Percentiles rank a stretch among this genome's conserved stretches.
Conservation (phyloP, 2,113 vertebrate species). For the Centropus unirufus region DNA sequence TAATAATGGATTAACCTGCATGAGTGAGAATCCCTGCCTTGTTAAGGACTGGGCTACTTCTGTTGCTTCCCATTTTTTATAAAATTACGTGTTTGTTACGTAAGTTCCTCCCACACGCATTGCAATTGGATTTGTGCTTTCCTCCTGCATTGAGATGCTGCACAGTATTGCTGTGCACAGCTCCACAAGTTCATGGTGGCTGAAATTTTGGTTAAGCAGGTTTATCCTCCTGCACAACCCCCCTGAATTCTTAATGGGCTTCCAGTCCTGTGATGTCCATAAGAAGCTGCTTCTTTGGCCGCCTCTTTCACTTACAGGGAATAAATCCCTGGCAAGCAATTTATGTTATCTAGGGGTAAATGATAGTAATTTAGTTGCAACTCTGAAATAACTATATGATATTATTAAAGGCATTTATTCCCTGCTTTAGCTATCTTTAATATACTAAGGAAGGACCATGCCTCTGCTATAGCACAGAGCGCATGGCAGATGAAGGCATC, state of each 20-base stretch:
- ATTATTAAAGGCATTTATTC: not conserved
- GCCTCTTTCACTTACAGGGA: not conserved
- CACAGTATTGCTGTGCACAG: not conserved
- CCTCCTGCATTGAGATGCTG: not conserved
- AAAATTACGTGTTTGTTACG: not conserved
- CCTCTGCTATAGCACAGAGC: not conserved
- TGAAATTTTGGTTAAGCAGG: not conserved
- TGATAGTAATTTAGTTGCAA: not conserved
- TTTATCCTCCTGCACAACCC: not conserved
- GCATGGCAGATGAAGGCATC: not conserved
- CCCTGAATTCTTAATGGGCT: not conserved
- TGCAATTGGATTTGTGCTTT: not conserved
- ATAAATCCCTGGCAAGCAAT: not conserved
- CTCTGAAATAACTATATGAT: not conserved
- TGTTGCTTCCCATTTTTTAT: not conserved
- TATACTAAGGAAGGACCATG: not conserved
- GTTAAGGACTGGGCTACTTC: not conserved
- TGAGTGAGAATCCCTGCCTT: constrained; percentile 24
- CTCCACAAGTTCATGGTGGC: not conserved
- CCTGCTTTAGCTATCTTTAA: not conserved
- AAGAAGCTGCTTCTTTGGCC: not conserved
- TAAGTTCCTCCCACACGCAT: not conserved
- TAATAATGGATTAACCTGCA: constrained; percentile 1
- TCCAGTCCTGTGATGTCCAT: not conserved
- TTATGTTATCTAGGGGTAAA: not conserved